Conservation (phyloP, 2,113 vertebrate genomes). For the Cranoglanis bouderius region DNA sequence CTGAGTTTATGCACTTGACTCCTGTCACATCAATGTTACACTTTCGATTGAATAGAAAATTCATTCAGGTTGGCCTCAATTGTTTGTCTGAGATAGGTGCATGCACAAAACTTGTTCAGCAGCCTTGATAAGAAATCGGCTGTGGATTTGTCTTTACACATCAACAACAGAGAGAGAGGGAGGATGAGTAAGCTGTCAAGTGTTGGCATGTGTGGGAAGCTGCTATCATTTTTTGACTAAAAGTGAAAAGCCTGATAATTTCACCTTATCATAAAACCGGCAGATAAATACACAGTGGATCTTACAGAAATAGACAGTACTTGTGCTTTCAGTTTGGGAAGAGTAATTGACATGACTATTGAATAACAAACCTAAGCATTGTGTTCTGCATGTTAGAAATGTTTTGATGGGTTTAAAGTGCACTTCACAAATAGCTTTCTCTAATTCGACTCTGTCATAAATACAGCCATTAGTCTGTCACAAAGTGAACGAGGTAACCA, state of each 20-base stretch:
- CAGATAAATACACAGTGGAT: neutral
- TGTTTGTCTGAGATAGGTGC: neutral
- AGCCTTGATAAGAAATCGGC: neutral
- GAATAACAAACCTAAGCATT: neutral
- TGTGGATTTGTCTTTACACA: neutral
- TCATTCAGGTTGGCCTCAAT: neutral
- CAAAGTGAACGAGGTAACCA: neutral
- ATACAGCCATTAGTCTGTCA: conserved; percentile 12
- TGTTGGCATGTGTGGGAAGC: neutral
- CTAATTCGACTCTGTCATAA: neutral
- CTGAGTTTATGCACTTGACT: neutral
- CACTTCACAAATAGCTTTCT: neutral
- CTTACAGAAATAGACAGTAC: neutral
- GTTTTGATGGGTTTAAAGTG: conserved; percentile 17
- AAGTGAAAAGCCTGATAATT: neutral
- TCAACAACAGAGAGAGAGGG: neutral
- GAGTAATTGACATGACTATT: neutral
- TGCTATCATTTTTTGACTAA: neutral
- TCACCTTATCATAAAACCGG: neutral
- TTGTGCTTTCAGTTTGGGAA: neutral
- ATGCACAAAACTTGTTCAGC: neutral
- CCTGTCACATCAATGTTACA: neutral
- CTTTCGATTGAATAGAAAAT: neutral
- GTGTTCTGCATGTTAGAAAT: neutral
- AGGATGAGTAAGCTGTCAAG: neutral